Base-by-base conservation (phyloP, 2,888 invertebrate species). In the Stratiomys singularior region DNA sequence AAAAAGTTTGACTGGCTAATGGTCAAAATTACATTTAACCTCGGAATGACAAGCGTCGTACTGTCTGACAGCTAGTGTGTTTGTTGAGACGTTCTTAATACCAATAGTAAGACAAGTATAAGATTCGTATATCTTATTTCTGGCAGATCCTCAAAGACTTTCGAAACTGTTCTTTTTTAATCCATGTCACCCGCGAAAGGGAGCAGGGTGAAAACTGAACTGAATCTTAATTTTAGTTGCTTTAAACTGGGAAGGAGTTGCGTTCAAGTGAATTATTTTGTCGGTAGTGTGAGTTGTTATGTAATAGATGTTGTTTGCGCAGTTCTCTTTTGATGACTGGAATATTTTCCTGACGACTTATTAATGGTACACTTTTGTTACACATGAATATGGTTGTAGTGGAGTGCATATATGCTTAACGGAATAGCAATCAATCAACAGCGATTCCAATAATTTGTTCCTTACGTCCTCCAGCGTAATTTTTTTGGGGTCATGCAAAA, bases 21-120 rank as follows among this genome's bases (percentile, higher is more conserved):
- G 74, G 74, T 74, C 60, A 60, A 30, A 74, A 74, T 74, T 69
- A 25, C 69, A 69, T 69, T 74, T 28, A 56, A 23, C 60, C 37
- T 44, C n/a, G 44, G 44, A 74, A 74, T 74, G 74, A 47, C 74
- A 74, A 60, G 74, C 60, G 74, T 60, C 74, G 60, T 74, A 58
- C 74, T 47, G 69, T 47, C 69, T 18, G 47, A 1, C 46, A 25
- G 52, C 60, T 28, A 30, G 66, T 66, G 9, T 37, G 37, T 37
- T 37, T 52, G 52, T 52, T 52, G 7, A 13, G 52, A 52, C 7
- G 4, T n/a, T 52, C 52, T 52, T n/a, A 13, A 52, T 4, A 13
- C n/a, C 7, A 52, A 52, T 13, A 52, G 15, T 15, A 52, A 52
- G 52, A 52, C 52, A 18, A n/a, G 52, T 4, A 52, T 18, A 9